Conservation (phyloP, 2,888 invertebrate genomes). For the Chrysolina americana region DNA sequence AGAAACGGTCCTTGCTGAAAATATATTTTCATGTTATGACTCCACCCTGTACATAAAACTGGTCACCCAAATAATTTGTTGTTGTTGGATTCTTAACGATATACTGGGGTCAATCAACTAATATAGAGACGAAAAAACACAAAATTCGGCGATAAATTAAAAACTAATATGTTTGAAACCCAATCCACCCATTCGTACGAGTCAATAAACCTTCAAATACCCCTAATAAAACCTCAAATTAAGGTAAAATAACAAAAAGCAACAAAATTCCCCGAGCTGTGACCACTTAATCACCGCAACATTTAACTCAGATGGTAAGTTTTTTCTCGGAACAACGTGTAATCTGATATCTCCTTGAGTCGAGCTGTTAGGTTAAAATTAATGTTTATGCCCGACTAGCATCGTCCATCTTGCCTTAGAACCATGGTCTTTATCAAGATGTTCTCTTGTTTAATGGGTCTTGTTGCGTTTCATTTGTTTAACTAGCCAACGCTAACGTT, state of each 20-base stretch:
- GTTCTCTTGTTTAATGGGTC: slow-evolving; percentile 70
- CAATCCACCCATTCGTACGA: slow-evolving; percentile 1
- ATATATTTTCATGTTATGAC: no score
- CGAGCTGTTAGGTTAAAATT: slow-evolving; percentile 69
- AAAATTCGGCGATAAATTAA: neutral
- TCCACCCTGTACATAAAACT: no score
- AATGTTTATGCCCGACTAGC: slow-evolving; percentile 69
- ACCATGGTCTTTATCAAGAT: slow-evolving; percentile 69
- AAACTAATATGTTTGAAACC: slow-evolving; percentile 7
- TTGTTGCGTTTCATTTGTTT: slow-evolving; percentile 66
- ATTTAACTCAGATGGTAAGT: slow-evolving; percentile 64
- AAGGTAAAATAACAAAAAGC: slow-evolving; percentile 55
- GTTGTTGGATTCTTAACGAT: neutral
- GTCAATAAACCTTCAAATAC: slow-evolving; percentile 19
- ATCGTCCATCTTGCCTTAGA: slow-evolving; percentile 68
- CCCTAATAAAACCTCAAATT: slow-evolving; percentile 50
- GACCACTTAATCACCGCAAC: slow-evolving; percentile 64
- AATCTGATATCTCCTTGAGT: slow-evolving; percentile 68
- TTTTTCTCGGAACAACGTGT: slow-evolving; percentile 67
- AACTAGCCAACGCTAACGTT: slow-evolving; percentile 51
- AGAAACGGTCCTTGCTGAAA: no score
- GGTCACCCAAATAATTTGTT: neutral
- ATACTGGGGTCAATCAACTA: neutral
- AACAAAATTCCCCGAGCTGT: slow-evolving; percentile 61
- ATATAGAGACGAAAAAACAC: neutral